Percentiles rank a stretch among this genome's conserved stretches.
Conservation (phyloP, 2,888 invertebrate genomes). For the Oeneis ivallda region DNA sequence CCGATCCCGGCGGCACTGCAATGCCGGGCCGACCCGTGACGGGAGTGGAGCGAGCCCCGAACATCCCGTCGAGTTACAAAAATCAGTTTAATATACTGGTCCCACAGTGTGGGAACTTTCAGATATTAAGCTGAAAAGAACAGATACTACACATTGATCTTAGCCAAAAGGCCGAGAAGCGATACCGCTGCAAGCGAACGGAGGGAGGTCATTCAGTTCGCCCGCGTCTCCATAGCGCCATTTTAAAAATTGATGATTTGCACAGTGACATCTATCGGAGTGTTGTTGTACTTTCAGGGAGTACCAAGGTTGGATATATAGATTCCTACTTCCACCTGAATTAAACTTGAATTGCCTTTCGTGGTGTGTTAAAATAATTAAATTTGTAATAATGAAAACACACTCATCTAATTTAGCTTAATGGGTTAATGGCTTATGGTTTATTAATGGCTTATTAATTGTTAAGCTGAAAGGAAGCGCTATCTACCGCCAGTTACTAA, state of each 20-base stretch:
- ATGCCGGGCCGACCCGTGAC: slow-evolving; percentile 13
- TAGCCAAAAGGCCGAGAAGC: slow-evolving; percentile 10
- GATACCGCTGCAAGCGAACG: background rate
- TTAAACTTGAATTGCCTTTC: too few species aligned
- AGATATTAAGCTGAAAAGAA: slow-evolving; percentile 10
- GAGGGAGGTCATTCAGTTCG: background rate
- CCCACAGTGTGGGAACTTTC: slow-evolving; percentile 9
- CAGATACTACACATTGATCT: slow-evolving; percentile 9
- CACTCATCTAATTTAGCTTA: too few species aligned
- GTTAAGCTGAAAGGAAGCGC: background rate
- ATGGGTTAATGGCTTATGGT: too few species aligned
- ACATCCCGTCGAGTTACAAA: slow-evolving; percentile 3
- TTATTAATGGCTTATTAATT: too few species aligned
- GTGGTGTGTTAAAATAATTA: too few species aligned
- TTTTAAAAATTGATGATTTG: background rate
- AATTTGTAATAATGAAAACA: too few species aligned
- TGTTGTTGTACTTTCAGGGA: background rate
- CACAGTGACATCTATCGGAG: background rate
- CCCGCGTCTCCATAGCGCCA: background rate
- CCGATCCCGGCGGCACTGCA: slow-evolving; percentile 11
- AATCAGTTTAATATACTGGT: slow-evolving; percentile 10
- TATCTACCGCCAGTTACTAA: background rate
- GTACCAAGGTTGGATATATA: background rate
- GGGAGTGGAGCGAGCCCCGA: slow-evolving; percentile 11
- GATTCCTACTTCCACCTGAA: background rate